These are phyloP conservation scores for Hiodon alosoides DNA, from an alignment of 2,113 vertebrate species.

Conservation along the genomic window DNA sequence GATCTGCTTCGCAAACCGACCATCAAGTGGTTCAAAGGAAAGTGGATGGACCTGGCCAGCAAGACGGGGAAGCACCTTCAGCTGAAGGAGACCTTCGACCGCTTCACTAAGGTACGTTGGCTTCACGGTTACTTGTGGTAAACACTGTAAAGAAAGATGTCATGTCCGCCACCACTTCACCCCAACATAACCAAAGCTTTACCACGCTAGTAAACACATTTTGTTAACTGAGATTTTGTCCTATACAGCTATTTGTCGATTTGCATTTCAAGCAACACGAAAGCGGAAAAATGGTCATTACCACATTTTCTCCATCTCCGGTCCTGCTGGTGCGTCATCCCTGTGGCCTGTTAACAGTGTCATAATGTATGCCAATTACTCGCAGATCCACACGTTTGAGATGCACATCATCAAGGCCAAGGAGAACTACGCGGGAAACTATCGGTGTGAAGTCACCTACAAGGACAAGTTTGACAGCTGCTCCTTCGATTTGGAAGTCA, in stretches of 20 bases:
- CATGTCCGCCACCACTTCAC: too few species aligned
- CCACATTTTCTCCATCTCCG: background rate
- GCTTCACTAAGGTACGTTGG: conserved; percentile 74
- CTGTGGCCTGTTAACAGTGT: background rate
- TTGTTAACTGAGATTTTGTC: too few species aligned
- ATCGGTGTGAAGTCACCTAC: conserved; percentile 89
- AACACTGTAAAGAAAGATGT: too few species aligned
- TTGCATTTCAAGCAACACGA: too few species aligned
- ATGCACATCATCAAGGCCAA: conserved; percentile 99
- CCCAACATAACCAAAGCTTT: too few species aligned
- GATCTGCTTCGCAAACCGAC: conserved; percentile 92
- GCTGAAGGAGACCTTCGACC: conserved; percentile 91
- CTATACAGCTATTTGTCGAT: too few species aligned
- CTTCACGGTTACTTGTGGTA: too few species aligned
- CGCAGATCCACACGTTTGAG: conserved; percentile 91
- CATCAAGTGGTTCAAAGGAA: conserved; percentile 96
- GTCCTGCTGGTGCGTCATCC: background rate
- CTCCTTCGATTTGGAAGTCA: conserved; percentile 90
- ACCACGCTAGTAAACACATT: too few species aligned
- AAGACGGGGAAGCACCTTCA: conserved; percentile 96
- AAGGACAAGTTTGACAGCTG: conserved; percentile 98
- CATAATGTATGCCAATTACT: conserved; percentile 8
- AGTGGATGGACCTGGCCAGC: conserved; percentile 98
- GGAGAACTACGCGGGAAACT: conserved; percentile 92
- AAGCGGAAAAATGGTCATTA: too few species aligned